Base-by-base conservation (phyloP, 2,888 invertebrate species). In the Hypena proboscidalis region DNA sequence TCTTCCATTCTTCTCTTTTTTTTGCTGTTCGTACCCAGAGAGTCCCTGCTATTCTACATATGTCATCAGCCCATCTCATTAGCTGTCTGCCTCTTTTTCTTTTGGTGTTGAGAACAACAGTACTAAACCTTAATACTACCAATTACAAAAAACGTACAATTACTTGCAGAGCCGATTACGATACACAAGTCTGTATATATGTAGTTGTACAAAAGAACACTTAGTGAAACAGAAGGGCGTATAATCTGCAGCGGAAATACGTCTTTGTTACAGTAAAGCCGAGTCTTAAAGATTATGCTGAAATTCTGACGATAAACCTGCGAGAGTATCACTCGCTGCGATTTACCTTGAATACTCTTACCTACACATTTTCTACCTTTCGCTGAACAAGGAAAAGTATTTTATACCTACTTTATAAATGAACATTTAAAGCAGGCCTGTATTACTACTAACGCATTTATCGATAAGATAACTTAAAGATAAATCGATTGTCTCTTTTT, bases 201-300 rank as follows among this genome's bases (percentile, higher is more conserved):
- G 25, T 45, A 35, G n/a, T n/a, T n/a, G n/a, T 55, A 35, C 33
- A 46, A 42, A 31, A 22, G 31, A 32, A 39, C 32, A 45, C 44
- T 48, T 40, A 60, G 45, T 50, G 39, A 41, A 56, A 46, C 45
- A 57, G 39, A 55, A 51, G 39, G 36, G 23, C 35, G 40, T 60
- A 62, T 74, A 72, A 75, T 76, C 67, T 70, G 50, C 41, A 53
- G 45, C 58, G 67, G 62, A 65, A 68, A 70, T 66, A 55, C 60
- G 62, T 60, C 67, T 74, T 72, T 67, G 65, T 70, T 67, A 66
- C 63, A 51, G 58, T 47, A 67, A 64, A 68, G 61, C 56, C 38
- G 54, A 62, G 62, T 50, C 63, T 70, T 68, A 56, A 64, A 71
- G 77, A 76, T 74, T 74, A 74, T 59, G 58, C 45, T 51, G 58